Evolutionary conservation across 2,113 vertebrate species (phyloP), one percentile per base, ranked within the genome.

Genomic region (Notarius lentiginosus): DNA sequence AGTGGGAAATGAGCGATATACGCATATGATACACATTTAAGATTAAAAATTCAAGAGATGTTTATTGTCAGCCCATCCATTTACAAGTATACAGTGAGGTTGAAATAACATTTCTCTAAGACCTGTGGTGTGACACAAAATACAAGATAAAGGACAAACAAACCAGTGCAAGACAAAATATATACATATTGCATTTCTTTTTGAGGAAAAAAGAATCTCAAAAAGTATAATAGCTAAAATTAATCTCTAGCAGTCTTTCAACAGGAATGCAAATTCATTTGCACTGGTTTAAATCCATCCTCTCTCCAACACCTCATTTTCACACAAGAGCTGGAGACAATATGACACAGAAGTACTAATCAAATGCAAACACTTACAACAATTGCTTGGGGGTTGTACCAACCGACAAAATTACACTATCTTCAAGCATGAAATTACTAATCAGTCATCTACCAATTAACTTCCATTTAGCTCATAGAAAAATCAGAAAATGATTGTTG

Each of bases 281-380:
- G 70, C 70, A 79, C 72, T 22, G 18, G 30, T 72, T 6, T 72
- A 83, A 58, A 68, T 75, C 18, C 56, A 63, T 30, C 72, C 79
- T 81, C 88, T 80, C 81, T 79, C 65, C 56, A 89, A 81, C 85
- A 89, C 30, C 85, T 58, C 47, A 75, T 83, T 79, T 87, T 87
- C 53, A 84, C 82, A 81, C 63, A 68, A 65, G 34, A 82, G 34
- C 30, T 82, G 51, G 3, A 56, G 83, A 73, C 5, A 84, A 68
- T 58, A 55, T 84, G 66, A 41, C 0, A 17, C 55, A 84, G 66
- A 41, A 84, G 79, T 75, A 87, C 47, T 81, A 84, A 87, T 89
- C 18, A 83, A 61, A 89, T 87, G 66, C 75, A 84, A 51, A 89
- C 82, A 89, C 84, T 18, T 55, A 68, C 63, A 41, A 55, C 79